Conservation (phyloP, 1,140 invertebrate genomes). For the Drosophila paulistorum region DNA sequence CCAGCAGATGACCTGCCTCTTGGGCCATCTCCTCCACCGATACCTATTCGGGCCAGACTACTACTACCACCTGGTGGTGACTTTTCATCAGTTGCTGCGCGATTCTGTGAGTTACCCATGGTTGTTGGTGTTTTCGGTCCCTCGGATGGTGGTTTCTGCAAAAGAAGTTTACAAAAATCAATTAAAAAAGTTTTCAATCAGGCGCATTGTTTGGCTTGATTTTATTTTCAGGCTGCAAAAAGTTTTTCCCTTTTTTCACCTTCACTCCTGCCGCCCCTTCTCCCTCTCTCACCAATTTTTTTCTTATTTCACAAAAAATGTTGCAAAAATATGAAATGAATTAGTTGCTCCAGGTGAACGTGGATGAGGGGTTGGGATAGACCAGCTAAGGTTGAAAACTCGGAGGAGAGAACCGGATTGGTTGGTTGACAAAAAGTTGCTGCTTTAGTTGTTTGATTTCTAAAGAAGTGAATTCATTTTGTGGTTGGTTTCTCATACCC, state of each 20-base stretch:
- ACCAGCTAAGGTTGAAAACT: too few relatives aligned
- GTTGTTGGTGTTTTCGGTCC: slow-evolving; percentile 19
- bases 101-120: slow-evolving; percentile 68
- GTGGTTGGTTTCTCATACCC: slow-evolving; percentile 1
- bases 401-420: background rate
- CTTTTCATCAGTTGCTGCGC: slow-evolving; percentile 53
- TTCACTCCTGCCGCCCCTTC: too few relatives aligned
- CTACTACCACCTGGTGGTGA: slow-evolving; percentile 46
- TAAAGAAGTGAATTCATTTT: slow-evolving; percentile 40
- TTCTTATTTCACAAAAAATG: slow-evolving; percentile 45
- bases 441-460: slow-evolving; percentile 69
- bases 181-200: slow-evolving; percentile 82
- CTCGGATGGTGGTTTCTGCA: slow-evolving; percentile 28
- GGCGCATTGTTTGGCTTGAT: slow-evolving; percentile 70
- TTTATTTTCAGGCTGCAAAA: slow-evolving; percentile 46
- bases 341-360: slow-evolving; percentile 58
- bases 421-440: slow-evolving; percentile 63
- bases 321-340: slow-evolving; percentile 79
- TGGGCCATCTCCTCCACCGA: slow-evolving; percentile 9
- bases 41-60: slow-evolving; percentile 43
- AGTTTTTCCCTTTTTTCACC: slow-evolving; percentile 29
- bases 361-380: background rate
- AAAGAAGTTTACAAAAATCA: slow-evolving; percentile 78
- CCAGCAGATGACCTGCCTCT: background rate
- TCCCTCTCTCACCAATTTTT: slow-evolving; percentile 26